Conservation (phyloP, 2,113 vertebrate genomes). For the Narcine bancroftii region DNA sequence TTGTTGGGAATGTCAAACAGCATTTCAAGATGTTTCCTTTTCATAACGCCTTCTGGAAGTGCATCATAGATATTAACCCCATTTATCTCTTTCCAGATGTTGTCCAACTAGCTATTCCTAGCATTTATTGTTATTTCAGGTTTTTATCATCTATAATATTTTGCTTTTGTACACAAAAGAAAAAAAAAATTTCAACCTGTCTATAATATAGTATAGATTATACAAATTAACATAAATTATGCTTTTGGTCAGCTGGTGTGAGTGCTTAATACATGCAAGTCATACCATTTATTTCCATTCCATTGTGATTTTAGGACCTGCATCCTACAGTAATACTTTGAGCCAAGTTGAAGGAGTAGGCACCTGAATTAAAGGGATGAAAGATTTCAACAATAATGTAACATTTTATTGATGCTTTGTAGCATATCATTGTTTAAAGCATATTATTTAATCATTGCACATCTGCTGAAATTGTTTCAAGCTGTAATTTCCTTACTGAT, state of each 20-base stretch:
- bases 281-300: background rate
- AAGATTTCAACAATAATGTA: background rate
- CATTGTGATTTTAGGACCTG: background rate
- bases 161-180: background rate
- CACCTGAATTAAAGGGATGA: background rate
- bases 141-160: no score
- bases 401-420: background rate
- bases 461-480: background rate
- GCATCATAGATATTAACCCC: no score
- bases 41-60: no score
- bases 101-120: no score
- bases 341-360: background rate
- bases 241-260: background rate
- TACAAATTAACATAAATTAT: background rate
- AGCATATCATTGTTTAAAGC: background rate
- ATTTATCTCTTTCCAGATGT: no score
- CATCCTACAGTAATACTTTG: background rate
- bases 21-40: no score
- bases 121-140: no score
- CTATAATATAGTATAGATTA: background rate
- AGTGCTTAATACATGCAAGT: background rate
- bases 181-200: background rate
- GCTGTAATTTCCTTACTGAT: background rate
- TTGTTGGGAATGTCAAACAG: no score
- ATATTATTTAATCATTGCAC: background rate